Conservation (phyloP, 1,140 invertebrate species). For the Apolygus lucorum region DNA sequence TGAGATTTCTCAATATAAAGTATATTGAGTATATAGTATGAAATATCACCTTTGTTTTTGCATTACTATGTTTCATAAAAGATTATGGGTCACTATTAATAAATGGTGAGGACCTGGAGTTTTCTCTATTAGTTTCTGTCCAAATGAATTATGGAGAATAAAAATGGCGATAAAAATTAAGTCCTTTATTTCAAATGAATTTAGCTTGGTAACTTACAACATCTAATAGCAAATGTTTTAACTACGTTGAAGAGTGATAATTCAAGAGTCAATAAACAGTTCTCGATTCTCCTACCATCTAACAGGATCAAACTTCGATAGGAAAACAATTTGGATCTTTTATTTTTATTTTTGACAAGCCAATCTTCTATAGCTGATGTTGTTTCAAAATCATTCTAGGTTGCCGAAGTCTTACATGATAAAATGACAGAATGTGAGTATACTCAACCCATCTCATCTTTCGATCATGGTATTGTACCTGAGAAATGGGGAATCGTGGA, state of each 20-base stretch:
- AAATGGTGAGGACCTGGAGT: too few species aligned
- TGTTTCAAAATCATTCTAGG: slow-evolving; percentile 41
- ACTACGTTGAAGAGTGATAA: too few species aligned
- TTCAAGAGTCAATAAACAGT: too few species aligned
- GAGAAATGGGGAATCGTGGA: slow-evolving; percentile 77
- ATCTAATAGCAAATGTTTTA: too few species aligned
- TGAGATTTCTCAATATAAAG: neutral
- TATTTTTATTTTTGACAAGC: neutral
- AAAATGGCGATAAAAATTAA: too few species aligned
- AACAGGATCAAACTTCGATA: neutral
- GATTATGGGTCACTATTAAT: too few species aligned
- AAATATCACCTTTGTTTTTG: neutral
- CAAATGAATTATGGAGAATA: too few species aligned
- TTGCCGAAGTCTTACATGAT: slow-evolving; percentile 64
- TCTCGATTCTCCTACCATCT: too few species aligned
- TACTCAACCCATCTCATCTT: slow-evolving; percentile 56
- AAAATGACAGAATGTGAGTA: slow-evolving; percentile 76
- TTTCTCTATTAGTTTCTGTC: too few species aligned
- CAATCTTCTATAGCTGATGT: too few species aligned
- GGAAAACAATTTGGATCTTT: neutral
- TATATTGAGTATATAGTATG: neutral
- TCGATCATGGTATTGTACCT: slow-evolving; percentile 57
- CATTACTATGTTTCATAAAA: neutral
- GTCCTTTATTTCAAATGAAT: too few species aligned
- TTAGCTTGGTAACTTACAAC: too few species aligned